Percentiles rank a stretch among this genome's conserved stretches.
phyloP scores from a whole-genome alignment of 2,113 vertebrate species.

The Leptobrachium ailaonicum region DNA sequence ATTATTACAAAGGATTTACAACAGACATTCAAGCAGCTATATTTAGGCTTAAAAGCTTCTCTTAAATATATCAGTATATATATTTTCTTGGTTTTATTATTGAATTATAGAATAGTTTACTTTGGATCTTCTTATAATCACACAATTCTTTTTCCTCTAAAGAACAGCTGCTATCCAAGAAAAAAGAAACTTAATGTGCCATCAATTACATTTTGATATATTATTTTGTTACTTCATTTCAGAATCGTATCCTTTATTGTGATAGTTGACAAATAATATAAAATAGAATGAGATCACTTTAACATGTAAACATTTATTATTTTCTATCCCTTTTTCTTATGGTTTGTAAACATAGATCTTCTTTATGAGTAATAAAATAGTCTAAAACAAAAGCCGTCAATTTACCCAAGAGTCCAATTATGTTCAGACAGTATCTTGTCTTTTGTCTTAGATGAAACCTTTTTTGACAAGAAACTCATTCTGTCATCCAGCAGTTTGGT shows the following conservation, averaged over 20 bases:
- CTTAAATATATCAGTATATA: too few relatives aligned
- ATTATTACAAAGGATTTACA: too few relatives aligned
- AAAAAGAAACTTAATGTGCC: not conserved
- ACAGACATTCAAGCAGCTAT: too few relatives aligned
- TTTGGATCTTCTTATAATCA: not conserved
- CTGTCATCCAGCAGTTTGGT: slow-evolving; percentile 13
- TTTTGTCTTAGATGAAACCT: slow-evolving; percentile 14
- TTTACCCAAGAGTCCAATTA: slow-evolving; percentile 39
- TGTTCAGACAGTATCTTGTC: not conserved
- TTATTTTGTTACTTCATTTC: not conserved
- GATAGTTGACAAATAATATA: not conserved
- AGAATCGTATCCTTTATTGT: not conserved
- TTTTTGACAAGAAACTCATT: slow-evolving; percentile 19
- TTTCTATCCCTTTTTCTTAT: too few relatives aligned
- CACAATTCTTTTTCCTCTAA: not conserved
- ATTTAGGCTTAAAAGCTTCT: too few relatives aligned
- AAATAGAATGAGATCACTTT: not conserved
- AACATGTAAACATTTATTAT: too few relatives aligned
- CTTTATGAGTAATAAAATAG: slow-evolving; percentile 3
- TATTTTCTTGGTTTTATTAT: too few relatives aligned
- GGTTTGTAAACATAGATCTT: not conserved
- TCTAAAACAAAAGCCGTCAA: slow-evolving; percentile 16
- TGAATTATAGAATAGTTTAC: not conserved
- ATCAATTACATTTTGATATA: not conserved
- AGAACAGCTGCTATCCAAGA: not conserved